Evolutionary conservation across 1,140 invertebrate genomes (phyloP).

Genomic region (Drosophila orena): DNA sequence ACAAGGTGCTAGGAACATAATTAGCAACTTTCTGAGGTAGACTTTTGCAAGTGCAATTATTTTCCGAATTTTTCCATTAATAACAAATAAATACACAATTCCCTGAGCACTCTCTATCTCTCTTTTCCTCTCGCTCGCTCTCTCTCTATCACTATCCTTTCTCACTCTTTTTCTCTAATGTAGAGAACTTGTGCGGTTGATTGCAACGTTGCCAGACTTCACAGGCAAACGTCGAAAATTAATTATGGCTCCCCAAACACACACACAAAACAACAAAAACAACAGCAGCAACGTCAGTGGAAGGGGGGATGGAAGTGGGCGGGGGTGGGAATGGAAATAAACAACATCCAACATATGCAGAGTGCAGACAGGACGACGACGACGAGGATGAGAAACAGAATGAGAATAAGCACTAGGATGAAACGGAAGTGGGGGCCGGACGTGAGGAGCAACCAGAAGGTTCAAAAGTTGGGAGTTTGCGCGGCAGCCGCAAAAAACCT

Average conservation of each 20-base stretch:
- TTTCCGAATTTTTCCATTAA: not conserved
- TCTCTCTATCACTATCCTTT: conserved; percentile 1
- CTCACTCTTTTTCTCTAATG: conserved; percentile 34
- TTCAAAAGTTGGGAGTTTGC: conserved; percentile 75
- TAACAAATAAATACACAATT: conserved; percentile 21
- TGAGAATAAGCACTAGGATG: not conserved
- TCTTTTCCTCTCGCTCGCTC: not conserved
- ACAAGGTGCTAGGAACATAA: not conserved
- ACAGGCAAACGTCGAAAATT: conserved; percentile 65
- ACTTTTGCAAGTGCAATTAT: conserved; percentile 1
- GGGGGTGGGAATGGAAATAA: conserved; percentile 21
- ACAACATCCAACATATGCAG: conserved; percentile 52
- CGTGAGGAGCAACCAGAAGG: conserved; percentile 45
- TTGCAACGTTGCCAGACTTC: conserved; percentile 69
- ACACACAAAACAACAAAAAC: conserved; percentile 36
- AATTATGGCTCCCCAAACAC: conserved; percentile 60
- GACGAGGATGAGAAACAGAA: conserved; percentile 4
- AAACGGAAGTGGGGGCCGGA: conserved; percentile 13
- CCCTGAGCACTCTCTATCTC: not conserved
- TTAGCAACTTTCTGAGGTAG: not conserved
- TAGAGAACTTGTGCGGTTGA: conserved; percentile 40
- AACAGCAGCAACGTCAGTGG: not conserved
- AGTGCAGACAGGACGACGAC: conserved; percentile 48
- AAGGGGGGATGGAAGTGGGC: not conserved
- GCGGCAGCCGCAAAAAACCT: conserved; percentile 78